Evolutionary conservation across 2,797 vertebrate genomes (phyloP), one percentile per base, ranked within the genome.

Genomic region (Percopsis omiscomaycus): DNA sequence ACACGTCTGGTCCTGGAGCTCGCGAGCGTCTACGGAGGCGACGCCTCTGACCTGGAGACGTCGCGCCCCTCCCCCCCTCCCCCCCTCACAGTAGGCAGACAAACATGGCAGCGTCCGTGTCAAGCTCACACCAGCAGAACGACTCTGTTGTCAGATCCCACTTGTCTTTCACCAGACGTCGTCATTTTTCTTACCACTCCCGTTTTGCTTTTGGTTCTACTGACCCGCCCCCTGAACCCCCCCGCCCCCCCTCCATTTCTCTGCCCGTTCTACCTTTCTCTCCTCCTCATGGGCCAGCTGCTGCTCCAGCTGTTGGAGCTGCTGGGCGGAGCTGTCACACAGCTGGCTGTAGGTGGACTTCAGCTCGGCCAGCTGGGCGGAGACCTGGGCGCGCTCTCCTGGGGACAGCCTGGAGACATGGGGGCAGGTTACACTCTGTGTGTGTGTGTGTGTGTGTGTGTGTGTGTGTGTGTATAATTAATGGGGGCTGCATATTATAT

Each of bases 251-350:
- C 6, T 50, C 47, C 47, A 27, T 9, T 29, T 14, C 48, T 50
- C 37, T 15, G 3, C 45, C 56, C 55, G 22, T 22, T 78, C 57
- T 98, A 99, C 97, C 97, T 99, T 98, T 89, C 92, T 94, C 58
- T 97, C 94, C 56, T 96, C 92, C 88, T 98, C 95, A 84, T 94
- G 93, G 81, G 95, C 96, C 86, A 97, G 86, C 58, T 96, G 93
- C 65, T 92, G 93, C 84, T 96, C 95, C 66, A 99, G 94, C 75
- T 97, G 94, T 77, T 96, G 96, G 73, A 98, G 92, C 80, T 97
- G 95, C 74, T 94, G 91, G 0, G 89, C 86, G 62, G 95, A 96
- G 69, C 92, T 92, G 0, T 90, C 92, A 77, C 96, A 96, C 52
- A 98, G 91, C 13, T 88, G 89, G 56, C 84, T 88, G 84, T 98